These are phyloP conservation scores for Cantharis rustica DNA, from an alignment of 2,888 invertebrate genomes.

Conservation along the genomic window DNA sequence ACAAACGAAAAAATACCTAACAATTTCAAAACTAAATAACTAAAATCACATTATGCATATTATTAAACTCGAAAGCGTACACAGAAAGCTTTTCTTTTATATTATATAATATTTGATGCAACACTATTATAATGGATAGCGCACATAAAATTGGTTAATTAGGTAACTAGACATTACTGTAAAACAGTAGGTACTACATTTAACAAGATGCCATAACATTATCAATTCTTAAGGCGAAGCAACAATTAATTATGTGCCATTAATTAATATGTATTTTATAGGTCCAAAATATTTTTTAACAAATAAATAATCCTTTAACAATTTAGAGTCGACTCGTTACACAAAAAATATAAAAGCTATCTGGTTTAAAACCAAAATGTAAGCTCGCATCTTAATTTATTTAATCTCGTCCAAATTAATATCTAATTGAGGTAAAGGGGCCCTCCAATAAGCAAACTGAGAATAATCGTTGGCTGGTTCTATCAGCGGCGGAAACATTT, in stretches of 20 bases:
- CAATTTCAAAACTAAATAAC: neutral
- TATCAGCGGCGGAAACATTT: constrained; percentile 87
- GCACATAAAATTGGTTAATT: neutral
- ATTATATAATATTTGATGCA: neutral
- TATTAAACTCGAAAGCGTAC: neutral
- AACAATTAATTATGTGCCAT: neutral
- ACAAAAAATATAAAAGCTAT: neutral
- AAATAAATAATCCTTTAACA: neutral
- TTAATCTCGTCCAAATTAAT: neutral
- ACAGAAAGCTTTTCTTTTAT: neutral
- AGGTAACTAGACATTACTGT: neutral
- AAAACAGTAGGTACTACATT: neutral
- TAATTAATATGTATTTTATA: neutral
- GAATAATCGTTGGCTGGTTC: constrained; percentile 75
- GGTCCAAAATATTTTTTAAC: neutral
- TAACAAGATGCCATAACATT: neutral
- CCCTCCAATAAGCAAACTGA: constrained; percentile 91
- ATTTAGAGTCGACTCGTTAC: neutral
- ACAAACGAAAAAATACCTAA: neutral
- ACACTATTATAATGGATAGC: neutral
- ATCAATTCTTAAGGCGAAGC: neutral
- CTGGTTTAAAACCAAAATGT: neutral
- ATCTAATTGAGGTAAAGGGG: constrained; percentile 68
- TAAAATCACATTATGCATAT: neutral
- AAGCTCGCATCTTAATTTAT: neutral